Evolutionary conservation across 2,113 vertebrate species (phyloP), one percentile per base, ranked within the genome.

Genomic region (Helogale parvula): DNA sequence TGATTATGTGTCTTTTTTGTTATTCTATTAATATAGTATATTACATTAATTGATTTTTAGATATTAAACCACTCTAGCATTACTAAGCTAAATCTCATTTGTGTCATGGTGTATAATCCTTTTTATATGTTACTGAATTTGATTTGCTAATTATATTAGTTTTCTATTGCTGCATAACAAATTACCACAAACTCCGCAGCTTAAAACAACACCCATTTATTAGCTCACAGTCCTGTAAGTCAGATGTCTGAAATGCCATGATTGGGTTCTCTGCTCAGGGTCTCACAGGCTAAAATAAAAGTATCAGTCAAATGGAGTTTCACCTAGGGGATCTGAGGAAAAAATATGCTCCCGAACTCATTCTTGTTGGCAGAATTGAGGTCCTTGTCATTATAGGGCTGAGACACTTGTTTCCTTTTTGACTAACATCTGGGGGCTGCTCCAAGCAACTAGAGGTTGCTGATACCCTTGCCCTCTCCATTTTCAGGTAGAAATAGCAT

Each of bases 91-190:
- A 92, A 90, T 85, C 72, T 96, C 84, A 93, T 87, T 88, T 93
- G 47, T 94, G 74, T 86, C 88, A 77, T 83, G 68, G 68, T 96
- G 27, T 25, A 97, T 94, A 93, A 93, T 93, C 60, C 41, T 92
- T 86, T 84, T 97, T 77, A 65, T 77, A 94, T 93, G 74, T 72
- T 89, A 19, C 74, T 90, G 52, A 86, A 94, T 97, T 97, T 71
- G 35, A 60, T 72, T 96, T 97, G 80, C 85, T 97, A 96, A 97
- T 87, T 83, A 63, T 93, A 69, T 96, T 96, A 71, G 85, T 86
- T 96, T 95, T 94, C 69, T 86, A 86, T 79, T 93, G 74, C 80
- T 93, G 85, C 60, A 79, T 93, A 87, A 94, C 80, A 90, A 92
- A 97, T 94, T 89, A 90, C 85, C 80, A 97, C 72, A 94, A 86